Percentiles rank a stretch among this genome's conserved stretches.
phyloP scores from a whole-genome alignment of 2,113 vertebrate species.

The Oceanodroma tethys region DNA sequence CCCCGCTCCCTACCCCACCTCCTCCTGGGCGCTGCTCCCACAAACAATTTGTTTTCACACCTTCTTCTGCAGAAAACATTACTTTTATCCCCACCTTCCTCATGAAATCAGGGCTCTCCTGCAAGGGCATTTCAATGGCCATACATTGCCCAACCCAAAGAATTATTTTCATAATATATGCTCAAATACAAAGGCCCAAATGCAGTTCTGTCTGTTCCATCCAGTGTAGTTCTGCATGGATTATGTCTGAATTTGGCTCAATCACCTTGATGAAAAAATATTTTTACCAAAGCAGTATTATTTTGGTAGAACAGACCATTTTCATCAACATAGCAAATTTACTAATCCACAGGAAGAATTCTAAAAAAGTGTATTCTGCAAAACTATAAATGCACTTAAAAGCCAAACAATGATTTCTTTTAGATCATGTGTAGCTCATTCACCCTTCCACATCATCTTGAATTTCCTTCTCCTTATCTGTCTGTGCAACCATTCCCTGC shows the following conservation, averaged over 20 bases:
- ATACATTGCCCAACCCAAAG: not conserved
- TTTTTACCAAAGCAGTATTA: not conserved
- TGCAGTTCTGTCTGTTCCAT: not conserved
- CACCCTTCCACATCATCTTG: not conserved
- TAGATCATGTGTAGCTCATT: not conserved
- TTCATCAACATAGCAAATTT: not conserved
- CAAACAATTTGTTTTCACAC: not conserved
- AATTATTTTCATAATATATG: not conserved
- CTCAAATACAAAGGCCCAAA: not conserved
- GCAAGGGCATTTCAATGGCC: fast-evolving
- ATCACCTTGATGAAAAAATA: not conserved
- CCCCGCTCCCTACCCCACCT: not conserved
- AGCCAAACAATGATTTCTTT: too few relatives aligned
- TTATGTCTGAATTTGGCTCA: not conserved
- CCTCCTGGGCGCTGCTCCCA: not conserved
- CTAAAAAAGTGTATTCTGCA: not conserved
- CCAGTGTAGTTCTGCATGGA: not conserved
- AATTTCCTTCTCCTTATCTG: not conserved
- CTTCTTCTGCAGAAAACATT: not conserved
- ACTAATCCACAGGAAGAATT: not conserved
- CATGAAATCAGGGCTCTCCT: not conserved
- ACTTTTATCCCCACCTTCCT: not conserved
- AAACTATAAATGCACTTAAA: not conserved
- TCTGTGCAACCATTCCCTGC: not conserved
- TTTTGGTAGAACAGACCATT: not conserved